Base-by-base conservation (phyloP, 1,140 invertebrate genomes). In the Sinella curviseta region DNA sequence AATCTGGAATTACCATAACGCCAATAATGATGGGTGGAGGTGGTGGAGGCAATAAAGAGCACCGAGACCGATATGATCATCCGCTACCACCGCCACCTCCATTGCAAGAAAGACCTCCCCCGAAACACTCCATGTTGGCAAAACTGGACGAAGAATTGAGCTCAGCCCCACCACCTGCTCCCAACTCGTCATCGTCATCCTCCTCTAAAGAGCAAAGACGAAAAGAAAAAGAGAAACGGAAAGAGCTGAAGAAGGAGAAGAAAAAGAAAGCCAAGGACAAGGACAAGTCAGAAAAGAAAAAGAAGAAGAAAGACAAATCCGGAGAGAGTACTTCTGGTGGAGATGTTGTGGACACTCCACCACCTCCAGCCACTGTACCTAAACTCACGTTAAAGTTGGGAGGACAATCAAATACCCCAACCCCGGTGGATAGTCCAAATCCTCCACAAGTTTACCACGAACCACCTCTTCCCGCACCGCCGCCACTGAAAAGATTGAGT, bases 321-420 rank as follows among this genome's bases (percentile, higher is more conserved):
- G 33, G 35, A 31, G 65, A 74, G 20, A 36, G 33, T 48, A 17
- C 74, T 48, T 33, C 70, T 16, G 8, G 60, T 30, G 28, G 35
- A 34, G 55, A 48, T 20, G 20, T 48, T 20, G 48, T n/a, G n/a
- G 31, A 35, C 33, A 31, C 12, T 4, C n/a, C 34, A 33, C 74
- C 70, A 3, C 26, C 31, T 28, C 26, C 84, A 35, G 75, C 80
- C 57, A 77, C 74, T 74, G 90, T 94, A 35, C 94, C 94, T 17
- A 95, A 95, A 87, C 87, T 95, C 36, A 94, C 93, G 1, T 87
- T 95, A 16, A 95, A 94, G 87, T 86, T 95, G 48, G 90, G 91
- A 81, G 90, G 91, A 81, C 90, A 92, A 34, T 73, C 80, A 28
- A 78, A 78, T 28, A 79, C 83, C 20, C 35, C 78, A 2, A 84